Evolutionary conservation across 2,113 vertebrate genomes (phyloP), one percentile per base, ranked within the genome.

Genomic region (Empidonax traillii): DNA sequence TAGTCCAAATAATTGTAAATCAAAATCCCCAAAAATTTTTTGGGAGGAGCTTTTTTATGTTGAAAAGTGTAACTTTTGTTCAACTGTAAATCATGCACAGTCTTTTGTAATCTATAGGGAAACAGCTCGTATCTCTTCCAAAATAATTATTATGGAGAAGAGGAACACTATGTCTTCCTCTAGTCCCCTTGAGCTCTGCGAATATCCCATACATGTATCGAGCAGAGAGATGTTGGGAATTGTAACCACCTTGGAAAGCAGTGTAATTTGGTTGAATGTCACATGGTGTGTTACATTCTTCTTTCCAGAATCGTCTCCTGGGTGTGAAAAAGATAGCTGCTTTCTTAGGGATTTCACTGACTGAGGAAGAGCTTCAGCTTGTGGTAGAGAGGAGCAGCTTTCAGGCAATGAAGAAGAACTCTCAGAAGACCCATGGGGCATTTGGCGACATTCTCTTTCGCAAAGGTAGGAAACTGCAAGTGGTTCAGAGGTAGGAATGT

Each of bases 341-440:
- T 33, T 97, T 97, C 93, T 74, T 94, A 9, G 93, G 86, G 25
- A 44, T 97, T 71, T 47, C 88, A 7, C 44, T 96, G 83, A 91
- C 65, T 86, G 96, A 94, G n/a, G 49, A 97, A 67, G 58, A 97
- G 19, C 77, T 96, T 80, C 90, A 96, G 63, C 23, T 2, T 5
- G 76, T 97, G 19, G 53, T 81, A 37, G 74, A 92, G 22, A 96
- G 87, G 20, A 95, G 96, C 85, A 96, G 88, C 53, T 97, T 97
- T 77, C 63, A 96, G 20, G 67, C 95, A 8, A 97, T 97, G 97
- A 97, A 97, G 87, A 86, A 94, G 27, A 97, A 97, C 25, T 85
- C 93, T 0, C 24, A 61, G 31, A 88, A 94, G 43, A 97, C 96
- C 14, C 95, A 97, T 8, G 90, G 93, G 3, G 0, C 28, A 2